These are phyloP conservation scores for Amphibalanus amphitrite DNA, from an alignment of 1,140 invertebrate species.

Conservation along the genomic window DNA sequence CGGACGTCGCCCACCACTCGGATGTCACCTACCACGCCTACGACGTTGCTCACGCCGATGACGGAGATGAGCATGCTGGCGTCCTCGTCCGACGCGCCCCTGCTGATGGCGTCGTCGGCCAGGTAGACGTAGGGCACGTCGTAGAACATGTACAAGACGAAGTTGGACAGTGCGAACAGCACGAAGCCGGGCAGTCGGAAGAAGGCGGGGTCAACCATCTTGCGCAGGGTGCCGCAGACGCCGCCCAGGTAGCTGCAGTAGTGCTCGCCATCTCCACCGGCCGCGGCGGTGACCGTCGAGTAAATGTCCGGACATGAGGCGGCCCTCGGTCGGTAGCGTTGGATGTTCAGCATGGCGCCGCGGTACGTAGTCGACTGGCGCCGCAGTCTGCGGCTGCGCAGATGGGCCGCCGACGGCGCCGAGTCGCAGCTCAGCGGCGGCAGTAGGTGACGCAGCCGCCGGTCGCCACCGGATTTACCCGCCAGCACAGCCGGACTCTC, in stretches of 20 bases:
- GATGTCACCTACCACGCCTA: slow-evolving; percentile 50
- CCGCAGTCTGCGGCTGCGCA: slow-evolving; percentile 12
- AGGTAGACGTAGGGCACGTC: slow-evolving; percentile 76
- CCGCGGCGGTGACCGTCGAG: slow-evolving; percentile 66
- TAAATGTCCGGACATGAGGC: slow-evolving; percentile 81
- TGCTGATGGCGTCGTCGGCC: slow-evolving; percentile 49
- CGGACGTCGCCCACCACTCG: slow-evolving; percentile 5
- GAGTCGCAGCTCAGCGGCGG: too few species aligned
- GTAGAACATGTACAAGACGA: slow-evolving; percentile 63
- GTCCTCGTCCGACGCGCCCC: slow-evolving; percentile 50
- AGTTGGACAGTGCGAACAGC: slow-evolving; percentile 67
- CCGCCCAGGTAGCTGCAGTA: slow-evolving; percentile 52
- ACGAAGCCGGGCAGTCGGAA: slow-evolving; percentile 53
- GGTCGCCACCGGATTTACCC: too few species aligned
- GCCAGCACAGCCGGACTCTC: too few species aligned
- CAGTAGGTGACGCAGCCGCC: too few species aligned
- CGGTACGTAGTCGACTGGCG: slow-evolving; percentile 59
- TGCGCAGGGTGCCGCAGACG: slow-evolving; percentile 50
- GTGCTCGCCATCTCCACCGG: slow-evolving; percentile 48
- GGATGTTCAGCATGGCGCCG: slow-evolving; percentile 58
- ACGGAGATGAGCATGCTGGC: slow-evolving; percentile 64
- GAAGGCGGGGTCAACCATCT: slow-evolving; percentile 61
- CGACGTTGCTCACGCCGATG: slow-evolving; percentile 67
- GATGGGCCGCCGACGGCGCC: slow-evolving; percentile 14
- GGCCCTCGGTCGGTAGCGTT: slow-evolving; percentile 58